Evolutionary conservation across 2,888 invertebrate genomes (phyloP), one percentile per base, ranked within the genome.

Genomic region (Taphrorychus bicolor): DNA sequence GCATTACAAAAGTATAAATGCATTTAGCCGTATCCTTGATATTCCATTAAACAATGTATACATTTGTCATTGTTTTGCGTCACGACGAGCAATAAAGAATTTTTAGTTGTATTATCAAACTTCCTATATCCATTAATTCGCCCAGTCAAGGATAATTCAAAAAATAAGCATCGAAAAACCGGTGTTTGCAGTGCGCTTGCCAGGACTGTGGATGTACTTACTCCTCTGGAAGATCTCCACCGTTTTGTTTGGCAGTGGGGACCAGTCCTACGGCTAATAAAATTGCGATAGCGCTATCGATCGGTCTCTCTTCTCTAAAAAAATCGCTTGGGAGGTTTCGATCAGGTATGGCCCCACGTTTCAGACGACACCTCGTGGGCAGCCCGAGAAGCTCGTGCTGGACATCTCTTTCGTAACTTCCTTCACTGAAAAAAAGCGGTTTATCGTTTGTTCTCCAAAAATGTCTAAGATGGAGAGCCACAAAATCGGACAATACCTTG

Each of bases 201-300:
- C n/a, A n/a, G n/a, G n/a, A n/a, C n/a, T n/a, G n/a, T n/a, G n/a
- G n/a, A n/a, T n/a, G n/a, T 16, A 81, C 82, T 82, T 78, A 82
- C 82, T 82, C 82, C 73, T 79, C 77, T n/a, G 82, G 82, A 63
- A 82, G 73, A 54, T 82, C 82, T 69, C 82, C 82, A 54, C 74
- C 52, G 41, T 72, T 24, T 62, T 66, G 5, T 69, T 69, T 11
- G 60, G 65, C 60, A 68, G 73, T 1, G 48, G 86, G 87, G 71
- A 85, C 84, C 49, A 87, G 80, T 16, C 86, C 87, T 23, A 87
- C 84, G 42, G 86, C 87, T 56, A 86, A 78, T 54, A 86, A 80
- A 51, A 87, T 82, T 70, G 85, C 85, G 75, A 86, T 83, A 68
- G 79, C 80, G 63, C 79, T 80, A 21, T 77, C 76, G 18, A 71